Percentiles rank a stretch among this genome's conserved stretches.
These are phyloP conservation scores for Nomia melanderi DNA, from an alignment of 1,140 invertebrate species.

Conservation along the genomic window DNA sequence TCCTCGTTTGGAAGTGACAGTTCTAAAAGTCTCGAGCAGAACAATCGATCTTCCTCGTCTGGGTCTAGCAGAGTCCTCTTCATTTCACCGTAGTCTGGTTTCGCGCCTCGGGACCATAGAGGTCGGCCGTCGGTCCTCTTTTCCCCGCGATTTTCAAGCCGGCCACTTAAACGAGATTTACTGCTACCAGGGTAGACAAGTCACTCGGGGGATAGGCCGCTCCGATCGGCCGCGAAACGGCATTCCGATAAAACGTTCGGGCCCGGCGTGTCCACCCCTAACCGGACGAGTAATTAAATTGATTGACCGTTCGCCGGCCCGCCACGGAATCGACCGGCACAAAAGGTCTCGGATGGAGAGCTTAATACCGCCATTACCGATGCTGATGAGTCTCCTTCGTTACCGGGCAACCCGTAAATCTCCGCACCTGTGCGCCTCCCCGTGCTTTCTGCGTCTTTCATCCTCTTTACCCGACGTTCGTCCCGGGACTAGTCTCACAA, in stretches of 20 bases:
- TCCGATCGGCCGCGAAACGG: slow-evolving; percentile 11
- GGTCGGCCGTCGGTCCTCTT: slow-evolving; percentile 12
- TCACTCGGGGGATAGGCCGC: slow-evolving; percentile 46
- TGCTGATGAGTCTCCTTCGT: slow-evolving; percentile 68
- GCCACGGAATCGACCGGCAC: slow-evolving; percentile 36
- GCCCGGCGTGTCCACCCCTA: slow-evolving; percentile 27
- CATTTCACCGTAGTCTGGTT: not conserved
- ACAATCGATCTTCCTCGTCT: not conserved
- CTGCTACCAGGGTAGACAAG: slow-evolving; percentile 48
- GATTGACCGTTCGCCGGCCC: slow-evolving; percentile 51
- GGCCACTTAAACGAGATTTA: slow-evolving; percentile 51
- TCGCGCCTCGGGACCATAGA: slow-evolving; percentile 6
- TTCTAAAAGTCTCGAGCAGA: too few species aligned
- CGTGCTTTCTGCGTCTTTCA: slow-evolving; percentile 9
- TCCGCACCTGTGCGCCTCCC: slow-evolving; percentile 39
- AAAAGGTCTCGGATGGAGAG: slow-evolving; percentile 48
- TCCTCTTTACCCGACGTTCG: slow-evolving; percentile 23
- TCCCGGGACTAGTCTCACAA: slow-evolving; percentile 46
- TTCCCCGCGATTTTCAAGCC: slow-evolving; percentile 28
- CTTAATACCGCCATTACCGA: slow-evolving; percentile 58
- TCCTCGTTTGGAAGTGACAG: too few species aligned
- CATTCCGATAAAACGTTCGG: slow-evolving; percentile 37
- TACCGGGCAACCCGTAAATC: slow-evolving; percentile 64
- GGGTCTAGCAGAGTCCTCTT: not conserved
- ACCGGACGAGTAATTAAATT: slow-evolving; percentile 66